Conservation (phyloP, 2,113 vertebrate species). For the Chaetorhynchus papuensis region DNA sequence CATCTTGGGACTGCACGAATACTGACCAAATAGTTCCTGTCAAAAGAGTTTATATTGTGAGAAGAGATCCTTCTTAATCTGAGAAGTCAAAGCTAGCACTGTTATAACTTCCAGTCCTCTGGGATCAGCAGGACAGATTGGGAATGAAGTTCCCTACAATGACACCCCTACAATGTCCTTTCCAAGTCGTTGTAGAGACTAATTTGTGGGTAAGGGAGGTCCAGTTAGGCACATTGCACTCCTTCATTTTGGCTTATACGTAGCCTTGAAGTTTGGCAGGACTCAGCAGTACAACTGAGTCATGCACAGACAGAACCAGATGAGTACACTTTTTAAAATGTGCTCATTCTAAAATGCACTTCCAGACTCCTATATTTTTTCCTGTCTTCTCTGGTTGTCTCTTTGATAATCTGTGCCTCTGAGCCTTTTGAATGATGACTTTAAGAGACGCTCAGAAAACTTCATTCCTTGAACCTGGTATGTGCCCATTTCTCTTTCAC, state of each 20-base stretch:
- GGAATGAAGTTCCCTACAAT: background rate
- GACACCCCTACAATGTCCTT: background rate
- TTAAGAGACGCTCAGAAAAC: background rate
- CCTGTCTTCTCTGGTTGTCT: background rate
- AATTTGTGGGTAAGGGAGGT: background rate
- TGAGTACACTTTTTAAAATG: background rate
- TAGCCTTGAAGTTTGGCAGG: background rate
- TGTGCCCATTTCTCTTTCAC: background rate
- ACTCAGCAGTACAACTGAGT: background rate
- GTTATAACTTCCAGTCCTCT: background rate
- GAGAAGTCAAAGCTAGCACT: background rate
- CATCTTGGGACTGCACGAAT: background rate
- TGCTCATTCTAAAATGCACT: background rate
- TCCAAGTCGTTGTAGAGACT: background rate
- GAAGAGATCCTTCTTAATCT: background rate
- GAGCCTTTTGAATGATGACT: background rate
- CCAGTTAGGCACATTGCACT: fast-evolving
- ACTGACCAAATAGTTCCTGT: background rate
- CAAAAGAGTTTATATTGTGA: background rate
- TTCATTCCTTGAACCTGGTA: background rate
- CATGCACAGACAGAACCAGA: background rate
- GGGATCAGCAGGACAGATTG: background rate
- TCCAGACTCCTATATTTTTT: background rate
- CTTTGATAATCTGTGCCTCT: background rate
- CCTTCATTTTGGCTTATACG: background rate